These are phyloP conservation scores for Ceriagrion tenellum DNA, from an alignment of 2,888 invertebrate genomes.

Conservation along the genomic window DNA sequence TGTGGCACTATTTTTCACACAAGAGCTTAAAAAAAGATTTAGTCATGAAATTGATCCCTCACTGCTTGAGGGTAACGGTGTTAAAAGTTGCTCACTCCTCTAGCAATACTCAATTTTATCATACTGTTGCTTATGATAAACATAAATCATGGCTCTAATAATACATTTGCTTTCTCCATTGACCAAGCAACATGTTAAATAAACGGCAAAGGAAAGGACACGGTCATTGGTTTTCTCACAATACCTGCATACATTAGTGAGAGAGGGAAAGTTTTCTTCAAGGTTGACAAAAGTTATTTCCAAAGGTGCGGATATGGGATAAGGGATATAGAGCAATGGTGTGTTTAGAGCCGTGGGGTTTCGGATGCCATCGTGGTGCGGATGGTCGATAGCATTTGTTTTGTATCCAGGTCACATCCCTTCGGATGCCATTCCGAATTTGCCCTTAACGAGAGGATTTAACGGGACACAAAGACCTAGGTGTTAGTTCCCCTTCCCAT, in stretches of 20 bases:
- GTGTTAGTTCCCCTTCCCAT: neutral
- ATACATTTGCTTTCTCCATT: too few relatives aligned
- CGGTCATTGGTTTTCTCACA: too few relatives aligned
- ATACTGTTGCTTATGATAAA: too few relatives aligned
- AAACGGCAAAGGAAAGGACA: too few relatives aligned
- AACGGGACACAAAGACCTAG: neutral
- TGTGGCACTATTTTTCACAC: too few relatives aligned
- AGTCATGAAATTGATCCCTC: too few relatives aligned
- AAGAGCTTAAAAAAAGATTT: too few relatives aligned
- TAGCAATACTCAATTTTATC: too few relatives aligned
- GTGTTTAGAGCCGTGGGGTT: neutral
- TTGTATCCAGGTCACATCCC: conserved; percentile 28
- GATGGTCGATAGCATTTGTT: conserved; percentile 20
- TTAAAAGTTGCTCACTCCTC: too few relatives aligned
- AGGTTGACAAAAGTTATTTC: neutral
- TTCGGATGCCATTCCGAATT: neutral
- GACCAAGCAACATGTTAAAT: too few relatives aligned
- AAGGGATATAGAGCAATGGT: neutral
- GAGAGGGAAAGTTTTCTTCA: neutral
- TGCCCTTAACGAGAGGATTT: conserved; percentile 17
- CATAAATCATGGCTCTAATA: too few relatives aligned
- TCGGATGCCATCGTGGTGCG: neutral
- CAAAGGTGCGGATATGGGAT: neutral
- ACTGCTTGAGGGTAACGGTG: too few relatives aligned
- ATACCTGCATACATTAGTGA: neutral